Base-by-base conservation (phyloP, 37 sponge, comb jelly and placozoan species). In the Haliclona indistincta region DNA sequence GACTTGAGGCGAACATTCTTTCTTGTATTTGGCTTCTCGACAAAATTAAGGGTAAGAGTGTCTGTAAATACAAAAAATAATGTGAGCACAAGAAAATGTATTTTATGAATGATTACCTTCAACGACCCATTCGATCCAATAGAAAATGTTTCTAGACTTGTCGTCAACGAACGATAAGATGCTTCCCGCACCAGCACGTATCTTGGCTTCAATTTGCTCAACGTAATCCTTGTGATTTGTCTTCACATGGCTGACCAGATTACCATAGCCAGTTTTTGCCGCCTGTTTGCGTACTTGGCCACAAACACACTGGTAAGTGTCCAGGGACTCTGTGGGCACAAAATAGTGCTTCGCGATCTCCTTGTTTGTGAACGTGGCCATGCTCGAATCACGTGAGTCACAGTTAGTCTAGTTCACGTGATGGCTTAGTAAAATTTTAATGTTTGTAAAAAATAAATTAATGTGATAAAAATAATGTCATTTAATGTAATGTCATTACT, bases 111-210 rank as follows among this genome's bases (percentile, higher is more conserved):
- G 35, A 30, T 38, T 38, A 66, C 67, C 67, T 20, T 20, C 41
- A 38, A 66, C 67, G 38, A 66, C 41, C 67, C 67, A 66, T 66
- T 66, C 67, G 25, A 66, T 34, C 67, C 67, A 66, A 39, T 66
- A 26, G 38, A 38, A 66, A 39, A 66, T 38, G 34, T 37, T 66
- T 33, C 67, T 25, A 38, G 38, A 39, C 39, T 39, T 38, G 67
- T 39, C 67, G 34, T 38, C 41, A 35, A 35, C 67, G 25, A 38
- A 39, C 41, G 37, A 30, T 25, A 20, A 66, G 25, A 25, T 66
- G 13, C 43, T 25, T 7, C 33, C 43, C 25, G 20, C 67, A 37
- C 41, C 39, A 39, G 67, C 67, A 25, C 25, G 38, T 38, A 39
- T 15, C 67, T 13, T 38, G 32, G 33, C 30, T 25, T 37, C 34